phyloP scores from a whole-genome alignment of 1,140 invertebrate species.

The Melipona quadrifasciata region DNA sequence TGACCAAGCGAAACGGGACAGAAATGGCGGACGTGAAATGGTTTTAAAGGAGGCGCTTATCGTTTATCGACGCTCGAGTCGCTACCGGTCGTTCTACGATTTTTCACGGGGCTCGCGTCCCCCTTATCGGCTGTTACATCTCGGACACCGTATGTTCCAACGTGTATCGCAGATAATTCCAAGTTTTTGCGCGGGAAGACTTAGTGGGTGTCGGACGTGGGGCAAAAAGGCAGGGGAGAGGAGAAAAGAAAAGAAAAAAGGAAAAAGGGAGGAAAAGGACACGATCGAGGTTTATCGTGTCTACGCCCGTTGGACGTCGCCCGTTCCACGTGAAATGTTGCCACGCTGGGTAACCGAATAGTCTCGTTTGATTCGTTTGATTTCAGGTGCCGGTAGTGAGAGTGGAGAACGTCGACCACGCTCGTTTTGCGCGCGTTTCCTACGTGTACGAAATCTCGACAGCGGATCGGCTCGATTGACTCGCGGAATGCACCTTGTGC shows the following conservation, averaged over 20 bases:
- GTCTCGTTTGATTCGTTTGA: constrained; percentile 35
- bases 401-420: constrained; percentile 31
- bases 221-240: neutral
- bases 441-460: constrained; percentile 36
- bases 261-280: constrained; percentile 12
- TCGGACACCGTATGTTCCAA: neutral
- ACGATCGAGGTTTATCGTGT: constrained; percentile 46
- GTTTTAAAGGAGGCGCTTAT: neutral
- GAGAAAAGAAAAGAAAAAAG: neutral
- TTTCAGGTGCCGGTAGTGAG: constrained; percentile 45
- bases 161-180: constrained; percentile 7
- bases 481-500: constrained; percentile 1
- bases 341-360: constrained; percentile 16
- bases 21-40: neutral
- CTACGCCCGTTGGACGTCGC: constrained; percentile 26
- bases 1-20: neutral
- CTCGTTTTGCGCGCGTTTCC: neutral
- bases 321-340: constrained; percentile 44
- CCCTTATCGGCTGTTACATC: constrained; percentile 11
- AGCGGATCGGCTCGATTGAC: neutral
- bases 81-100: neutral
- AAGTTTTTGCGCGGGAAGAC: neutral
- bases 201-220: constrained; percentile 15
- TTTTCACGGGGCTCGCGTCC: neutral
- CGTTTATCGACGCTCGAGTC: constrained; percentile 1